phyloP scores from a whole-genome alignment of 2,888 invertebrate genomes.

The Oxyscelio sp. region DNA sequence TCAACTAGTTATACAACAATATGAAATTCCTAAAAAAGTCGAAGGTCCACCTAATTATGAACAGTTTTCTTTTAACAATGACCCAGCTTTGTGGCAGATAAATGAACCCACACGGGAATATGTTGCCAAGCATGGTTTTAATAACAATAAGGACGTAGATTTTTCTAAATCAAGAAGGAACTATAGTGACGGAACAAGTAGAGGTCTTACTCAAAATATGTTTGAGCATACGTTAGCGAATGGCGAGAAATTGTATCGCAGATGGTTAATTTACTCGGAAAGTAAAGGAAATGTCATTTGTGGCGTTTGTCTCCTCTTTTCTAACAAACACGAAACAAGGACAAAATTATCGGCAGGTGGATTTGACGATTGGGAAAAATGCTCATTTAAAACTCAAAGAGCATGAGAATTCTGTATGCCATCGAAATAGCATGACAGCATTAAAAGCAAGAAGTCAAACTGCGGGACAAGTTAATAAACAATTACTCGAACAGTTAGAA shows the following conservation, averaged over 20 bases:
- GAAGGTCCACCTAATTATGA: background rate
- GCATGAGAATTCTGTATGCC: conserved; percentile 41
- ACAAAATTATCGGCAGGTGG: conserved; percentile 37
- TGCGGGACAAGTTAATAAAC: conserved; percentile 34
- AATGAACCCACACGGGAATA: conserved; percentile 18
- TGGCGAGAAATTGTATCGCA: conserved; percentile 27
- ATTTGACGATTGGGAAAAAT: conserved; percentile 55
- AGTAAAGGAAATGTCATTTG: conserved; percentile 44
- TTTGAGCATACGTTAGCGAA: conserved; percentile 43
- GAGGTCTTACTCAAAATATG: conserved; percentile 25
- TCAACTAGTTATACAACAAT: too few species aligned
- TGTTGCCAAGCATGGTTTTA: conserved; percentile 15
- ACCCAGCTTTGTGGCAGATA: conserved; percentile 27
- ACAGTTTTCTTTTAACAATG: conserved; percentile 6
- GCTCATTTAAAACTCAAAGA: conserved; percentile 33
- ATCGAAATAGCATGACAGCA: conserved; percentile 31
- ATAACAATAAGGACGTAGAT: conserved; percentile 26
- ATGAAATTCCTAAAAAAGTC: conserved; percentile 11
- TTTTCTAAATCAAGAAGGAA: conserved; percentile 37
- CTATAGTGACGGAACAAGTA: conserved; percentile 30
- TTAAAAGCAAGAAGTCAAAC: conserved; percentile 32
- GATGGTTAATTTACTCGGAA: conserved; percentile 36
- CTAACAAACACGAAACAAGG: conserved; percentile 17
- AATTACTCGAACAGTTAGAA: conserved; percentile 24
- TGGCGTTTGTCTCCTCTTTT: conserved; percentile 38